Evolutionary conservation across 1,140 invertebrate genomes (phyloP), one percentile per base, ranked within the genome.

Genomic region (Gonioctena quinquepunctata): DNA sequence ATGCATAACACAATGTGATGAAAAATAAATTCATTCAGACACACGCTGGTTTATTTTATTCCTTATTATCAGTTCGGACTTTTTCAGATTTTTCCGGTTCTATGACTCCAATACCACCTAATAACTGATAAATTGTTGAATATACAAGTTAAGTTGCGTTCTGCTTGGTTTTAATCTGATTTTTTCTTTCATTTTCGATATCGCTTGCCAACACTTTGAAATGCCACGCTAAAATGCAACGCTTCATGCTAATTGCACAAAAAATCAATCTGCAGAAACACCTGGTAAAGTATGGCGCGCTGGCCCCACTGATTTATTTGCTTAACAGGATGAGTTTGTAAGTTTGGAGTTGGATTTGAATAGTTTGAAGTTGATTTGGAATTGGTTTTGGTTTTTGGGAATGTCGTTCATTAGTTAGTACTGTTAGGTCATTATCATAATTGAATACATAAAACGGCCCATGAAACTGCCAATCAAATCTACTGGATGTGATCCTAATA

Each of bases 41-140:
- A 63, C 28, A 63, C 28, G 5, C 18, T 8, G n/a, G 27, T 63
- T 63, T 62, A 18, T 48, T 62, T 63, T 21, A 28, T 49, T 27
- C 28, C 5, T 28, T 61, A n/a, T 61, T 26, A 25, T 59, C 56
- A 25, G 33, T 42, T 42, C 21, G 60, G 26, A 48, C 60, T 74
- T 76, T 81, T 83, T 77, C 81, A 83, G 81, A 83, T 80, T 83
- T 82, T 79, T 72, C 81, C 66, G 81, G 81, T 66, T 83, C 81
- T 70, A 81, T 81, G 77, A 82, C 77, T 56, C 80, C 81, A 57
- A 82, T 82, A 59, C 75, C 81, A 57, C 59, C 74, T 65, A 77
- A 75, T 63, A 76, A 77, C 78, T 78, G 77, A 71, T 54, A 23
- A 68, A 42, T 52, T 61, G 61, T 70, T 71, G 50, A 27, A 63